phyloP scores from a whole-genome alignment of 2,888 invertebrate species.

The Stratiomys singularior region DNA sequence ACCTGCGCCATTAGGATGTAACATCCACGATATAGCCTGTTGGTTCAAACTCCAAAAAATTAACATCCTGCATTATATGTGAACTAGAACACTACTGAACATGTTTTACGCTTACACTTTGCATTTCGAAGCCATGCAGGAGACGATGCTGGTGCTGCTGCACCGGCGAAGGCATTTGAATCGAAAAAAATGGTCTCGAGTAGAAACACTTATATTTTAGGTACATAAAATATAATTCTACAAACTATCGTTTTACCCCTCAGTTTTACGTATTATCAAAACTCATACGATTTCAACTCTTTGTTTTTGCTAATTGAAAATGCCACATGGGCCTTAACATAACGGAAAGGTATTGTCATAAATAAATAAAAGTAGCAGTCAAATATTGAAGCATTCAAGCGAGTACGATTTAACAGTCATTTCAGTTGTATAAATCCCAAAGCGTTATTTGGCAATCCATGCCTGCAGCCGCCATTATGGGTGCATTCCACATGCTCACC shows the following conservation, averaged over 20 bases:
- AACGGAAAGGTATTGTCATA: background rate
- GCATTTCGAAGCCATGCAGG: too few species aligned
- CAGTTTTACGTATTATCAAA: background rate
- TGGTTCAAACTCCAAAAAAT: too few species aligned
- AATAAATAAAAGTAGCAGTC: slow-evolving; percentile 26
- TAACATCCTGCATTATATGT: too few species aligned
- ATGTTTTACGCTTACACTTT: too few species aligned
- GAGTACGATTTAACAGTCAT: slow-evolving; percentile 10
- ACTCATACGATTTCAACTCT: background rate
- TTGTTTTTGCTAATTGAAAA: background rate
- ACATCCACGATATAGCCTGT: too few species aligned
- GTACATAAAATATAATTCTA: slow-evolving; percentile 25
- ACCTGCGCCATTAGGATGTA: too few species aligned
- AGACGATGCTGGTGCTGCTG: too few species aligned
- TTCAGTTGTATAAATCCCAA: slow-evolving; percentile 82
- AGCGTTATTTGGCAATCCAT: slow-evolving; percentile 80
- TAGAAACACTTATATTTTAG: slow-evolving; percentile 11
- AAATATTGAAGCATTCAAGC: background rate
- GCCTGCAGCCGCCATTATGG: slow-evolving; percentile 81
- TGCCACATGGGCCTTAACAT: background rate
- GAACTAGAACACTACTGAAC: too few species aligned
- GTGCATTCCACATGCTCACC: slow-evolving; percentile 76
- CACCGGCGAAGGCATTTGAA: too few species aligned
- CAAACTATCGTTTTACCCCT: background rate
- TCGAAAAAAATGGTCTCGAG: too few species aligned